Conservation (phyloP, 2,797 vertebrate genomes). For the Lithobates sylvaticus region DNA sequence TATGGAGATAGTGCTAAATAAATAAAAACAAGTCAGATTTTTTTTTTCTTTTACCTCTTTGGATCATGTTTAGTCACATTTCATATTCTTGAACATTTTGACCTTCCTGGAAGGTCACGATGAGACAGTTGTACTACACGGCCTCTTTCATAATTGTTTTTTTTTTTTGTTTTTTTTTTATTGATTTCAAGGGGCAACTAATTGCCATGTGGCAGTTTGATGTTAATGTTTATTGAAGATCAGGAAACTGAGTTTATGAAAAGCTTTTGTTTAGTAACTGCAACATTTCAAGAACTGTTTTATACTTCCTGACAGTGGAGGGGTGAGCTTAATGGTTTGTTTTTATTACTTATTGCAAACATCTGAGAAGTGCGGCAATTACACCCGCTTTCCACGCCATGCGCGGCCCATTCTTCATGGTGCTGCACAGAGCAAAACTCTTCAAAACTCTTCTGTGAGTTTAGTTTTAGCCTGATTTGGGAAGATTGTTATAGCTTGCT, state of each 20-base stretch:
- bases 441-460: neutral
- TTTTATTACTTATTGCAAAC: conserved; percentile 95
- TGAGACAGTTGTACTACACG: conserved; percentile 76
- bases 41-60: conserved; percentile 58
- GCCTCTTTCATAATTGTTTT: conserved; percentile 73
- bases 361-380: conserved; percentile 94
- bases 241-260: conserved; percentile 85
- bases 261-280: conserved; percentile 80
- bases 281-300: conserved; percentile 83
- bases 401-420: conserved; percentile 78
- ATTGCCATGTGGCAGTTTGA: conserved; percentile 83
- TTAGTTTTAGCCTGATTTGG: neutral
- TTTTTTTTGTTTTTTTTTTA: conserved; percentile 83
- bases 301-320: conserved; percentile 90
- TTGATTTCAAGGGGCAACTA: conserved; percentile 88
- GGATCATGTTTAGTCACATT: no score
- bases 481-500: neutral
- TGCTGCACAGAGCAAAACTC: conserved; percentile 50
- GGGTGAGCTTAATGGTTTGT: conserved; percentile 91
- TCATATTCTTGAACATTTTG: conserved; percentile 68
- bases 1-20: neutral
- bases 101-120: conserved; percentile 76
- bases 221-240: conserved; percentile 89
- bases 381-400: conserved; percentile 86
- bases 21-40: neutral